A percentile compares a stretch with the other conserved stretches of the same genome.
Conservation (phyloP, 2,113 vertebrate species). For the Piprites chloris region DNA sequence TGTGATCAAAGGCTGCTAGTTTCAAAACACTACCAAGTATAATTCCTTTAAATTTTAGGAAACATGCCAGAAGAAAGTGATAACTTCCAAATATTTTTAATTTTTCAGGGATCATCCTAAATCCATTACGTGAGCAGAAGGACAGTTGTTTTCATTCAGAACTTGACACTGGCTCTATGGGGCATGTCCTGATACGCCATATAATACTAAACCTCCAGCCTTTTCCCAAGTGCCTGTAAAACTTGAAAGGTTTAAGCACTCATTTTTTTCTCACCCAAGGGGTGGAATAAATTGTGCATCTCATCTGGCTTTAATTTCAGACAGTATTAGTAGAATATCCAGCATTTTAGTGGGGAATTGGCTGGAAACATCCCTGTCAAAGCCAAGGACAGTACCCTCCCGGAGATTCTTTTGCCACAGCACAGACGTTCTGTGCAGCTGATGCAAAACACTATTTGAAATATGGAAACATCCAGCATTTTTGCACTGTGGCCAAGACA, state of each 20-base stretch:
- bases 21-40: background rate
- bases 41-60: background rate
- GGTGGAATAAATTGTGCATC: slow-evolving; percentile 22
- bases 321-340: slow-evolving; percentile 8
- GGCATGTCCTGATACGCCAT: background rate
- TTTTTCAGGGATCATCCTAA: background rate
- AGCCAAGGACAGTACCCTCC: slow-evolving; percentile 25
- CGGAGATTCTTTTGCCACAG: background rate
- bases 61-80: background rate
- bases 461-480: slow-evolving; percentile 49
- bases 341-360: slow-evolving; percentile 9
- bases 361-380: background rate
- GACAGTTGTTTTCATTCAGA: background rate
- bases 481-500: slow-evolving; percentile 40
- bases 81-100: slow-evolving; percentile 24
- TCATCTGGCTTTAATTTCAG: slow-evolving; percentile 60
- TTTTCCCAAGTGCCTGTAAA: background rate
- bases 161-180: background rate
- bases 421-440: background rate
- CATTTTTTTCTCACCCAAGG: slow-evolving; percentile 40
- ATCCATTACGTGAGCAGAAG: background rate
- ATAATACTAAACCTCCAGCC: background rate
- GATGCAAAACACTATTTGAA: slow-evolving; percentile 24
- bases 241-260: background rate
- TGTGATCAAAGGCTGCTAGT: background rate